A percentile compares a stretch with the other conserved stretches of the same genome.
These are phyloP conservation scores for Chelonia mydas DNA, from an alignment of 2,797 vertebrate genomes.

Conservation along the genomic window DNA sequence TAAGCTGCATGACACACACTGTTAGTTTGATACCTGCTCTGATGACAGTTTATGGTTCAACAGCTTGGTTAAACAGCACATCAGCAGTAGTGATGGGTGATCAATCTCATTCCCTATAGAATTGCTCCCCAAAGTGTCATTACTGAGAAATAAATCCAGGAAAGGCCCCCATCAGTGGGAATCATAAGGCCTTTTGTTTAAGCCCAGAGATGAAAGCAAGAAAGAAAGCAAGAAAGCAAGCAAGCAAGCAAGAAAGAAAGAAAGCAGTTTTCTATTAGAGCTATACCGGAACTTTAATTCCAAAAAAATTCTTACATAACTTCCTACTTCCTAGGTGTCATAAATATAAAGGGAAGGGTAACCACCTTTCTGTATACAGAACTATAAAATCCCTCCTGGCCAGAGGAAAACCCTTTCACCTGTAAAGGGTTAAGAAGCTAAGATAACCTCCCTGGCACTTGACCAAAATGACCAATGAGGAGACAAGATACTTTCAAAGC, in stretches of 20 bases:
- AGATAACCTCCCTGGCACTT: no score
- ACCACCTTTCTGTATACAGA: no score
- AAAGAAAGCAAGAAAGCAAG: conserved; percentile 2
- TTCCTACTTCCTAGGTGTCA: neutral
- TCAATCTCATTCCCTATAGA: conserved; percentile 81
- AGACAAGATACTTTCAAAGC: no score
- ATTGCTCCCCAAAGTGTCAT: conserved; percentile 79
- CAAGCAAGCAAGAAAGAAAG: neutral
- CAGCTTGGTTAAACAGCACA: conserved; percentile 82
- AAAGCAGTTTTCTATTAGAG: neutral
- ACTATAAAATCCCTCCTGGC: no score
- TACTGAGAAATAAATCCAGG: conserved; percentile 76
- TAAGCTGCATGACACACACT: conserved; percentile 68
- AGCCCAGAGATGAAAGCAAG: conserved; percentile 19
- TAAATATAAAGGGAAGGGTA: no score
- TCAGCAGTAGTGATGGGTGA: conserved; percentile 81
- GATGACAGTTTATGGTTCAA: conserved; percentile 81
- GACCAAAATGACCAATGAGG: no score
- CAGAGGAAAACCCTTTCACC: no score
- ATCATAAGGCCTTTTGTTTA: conserved; percentile 54
- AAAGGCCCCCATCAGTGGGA: conserved; percentile 69
- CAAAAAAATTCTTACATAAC: neutral
- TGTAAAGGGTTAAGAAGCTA: no score
- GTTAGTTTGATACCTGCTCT: conserved; percentile 79
- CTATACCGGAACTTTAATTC: neutral